Conservation (phyloP, 2,113 vertebrate genomes). For the Circaetus gallicus region DNA sequence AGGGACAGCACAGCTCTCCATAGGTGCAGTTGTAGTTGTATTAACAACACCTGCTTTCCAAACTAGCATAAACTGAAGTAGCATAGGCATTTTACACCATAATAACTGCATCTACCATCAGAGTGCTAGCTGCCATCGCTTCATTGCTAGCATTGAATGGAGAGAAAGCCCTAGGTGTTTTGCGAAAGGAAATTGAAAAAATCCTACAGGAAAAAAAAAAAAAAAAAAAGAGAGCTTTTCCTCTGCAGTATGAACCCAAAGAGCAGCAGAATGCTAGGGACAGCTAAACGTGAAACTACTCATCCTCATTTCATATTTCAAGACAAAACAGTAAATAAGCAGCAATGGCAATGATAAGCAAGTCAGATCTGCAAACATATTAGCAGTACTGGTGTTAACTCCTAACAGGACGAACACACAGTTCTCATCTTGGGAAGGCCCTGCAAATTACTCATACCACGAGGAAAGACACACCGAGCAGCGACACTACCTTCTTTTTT, state of each 20-base stretch:
- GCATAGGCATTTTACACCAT: neutral
- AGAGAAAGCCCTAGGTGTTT: neutral
- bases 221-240: neutral
- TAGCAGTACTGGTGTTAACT: rapidly evolving
- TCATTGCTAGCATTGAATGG: neutral
- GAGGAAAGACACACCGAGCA: neutral
- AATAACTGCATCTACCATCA: neutral
- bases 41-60: neutral
- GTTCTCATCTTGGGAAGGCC: neutral
- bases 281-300: neutral
- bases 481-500: slow-evolving; percentile 73
- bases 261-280: neutral
- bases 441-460: neutral
- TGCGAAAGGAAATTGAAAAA: neutral
- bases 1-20: neutral
- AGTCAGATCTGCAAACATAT: neutral
- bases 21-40: neutral
- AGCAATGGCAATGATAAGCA: neutral
- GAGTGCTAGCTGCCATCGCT: neutral
- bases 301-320: rapidly evolving
- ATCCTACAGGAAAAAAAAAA: neutral
- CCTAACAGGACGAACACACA: neutral
- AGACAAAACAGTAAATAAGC: neutral
- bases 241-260: neutral
- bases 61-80: rapidly evolving